Conservation (phyloP, 1,140 invertebrate genomes). For the Drosophila lini region DNA sequence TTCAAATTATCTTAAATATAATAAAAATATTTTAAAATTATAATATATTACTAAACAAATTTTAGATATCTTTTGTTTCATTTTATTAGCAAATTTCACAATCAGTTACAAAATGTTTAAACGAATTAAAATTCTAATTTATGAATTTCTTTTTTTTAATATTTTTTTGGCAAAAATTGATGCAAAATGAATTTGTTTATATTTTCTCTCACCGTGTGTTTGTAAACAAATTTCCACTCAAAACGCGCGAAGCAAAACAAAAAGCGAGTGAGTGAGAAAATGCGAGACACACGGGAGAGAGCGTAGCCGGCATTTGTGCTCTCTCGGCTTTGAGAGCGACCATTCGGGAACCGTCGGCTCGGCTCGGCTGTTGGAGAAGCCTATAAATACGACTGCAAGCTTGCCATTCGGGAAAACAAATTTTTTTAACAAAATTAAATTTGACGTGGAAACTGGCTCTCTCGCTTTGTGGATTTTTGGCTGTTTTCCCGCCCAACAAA, state of each 20-base stretch:
- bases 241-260: conserved; percentile 19
- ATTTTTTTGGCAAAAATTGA: neutral
- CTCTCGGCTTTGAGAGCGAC: too few relatives aligned
- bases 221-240: conserved; percentile 33
- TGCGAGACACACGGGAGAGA: neutral
- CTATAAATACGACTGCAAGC: too few relatives aligned
- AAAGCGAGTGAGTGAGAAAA: conserved; percentile 8
- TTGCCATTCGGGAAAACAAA: too few relatives aligned
- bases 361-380: too few relatives aligned
- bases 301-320: neutral
- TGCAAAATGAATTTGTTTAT: conserved; percentile 1
- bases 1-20: neutral
- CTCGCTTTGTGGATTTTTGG: conserved; percentile 72
- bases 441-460: conserved; percentile 47
- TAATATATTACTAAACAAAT: neutral
- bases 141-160: fast-evolving
- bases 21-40: neutral
- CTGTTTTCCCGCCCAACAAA: conserved; percentile 77
- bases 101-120: too few relatives aligned
- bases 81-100: neutral
- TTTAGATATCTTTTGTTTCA: neutral
- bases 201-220: conserved; percentile 1
- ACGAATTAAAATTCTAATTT: too few relatives aligned
- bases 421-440: conserved; percentile 15
- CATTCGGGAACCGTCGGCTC: too few relatives aligned